Conservation (phyloP, 2,888 invertebrate genomes). For the Acronicta leporina region DNA sequence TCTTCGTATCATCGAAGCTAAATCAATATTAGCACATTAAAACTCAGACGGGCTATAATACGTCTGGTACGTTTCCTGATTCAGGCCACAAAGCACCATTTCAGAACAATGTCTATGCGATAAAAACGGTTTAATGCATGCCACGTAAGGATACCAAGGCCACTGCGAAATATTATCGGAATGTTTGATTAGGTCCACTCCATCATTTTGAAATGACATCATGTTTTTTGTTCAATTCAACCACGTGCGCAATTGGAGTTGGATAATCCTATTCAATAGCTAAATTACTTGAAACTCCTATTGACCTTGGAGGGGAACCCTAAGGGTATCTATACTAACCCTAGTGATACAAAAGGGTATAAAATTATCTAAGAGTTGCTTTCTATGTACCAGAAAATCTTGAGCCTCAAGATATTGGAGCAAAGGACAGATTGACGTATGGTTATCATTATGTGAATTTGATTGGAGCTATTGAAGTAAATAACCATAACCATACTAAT, state of each 20-base stretch:
- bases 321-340: slow-evolving; percentile 4
- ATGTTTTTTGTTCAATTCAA: slow-evolving; percentile 30
- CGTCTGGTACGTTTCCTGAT: slow-evolving; percentile 33
- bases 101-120: slow-evolving; percentile 33
- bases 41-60: slow-evolving; percentile 11
- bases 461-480: too few species aligned
- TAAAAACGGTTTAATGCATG: slow-evolving; percentile 37
- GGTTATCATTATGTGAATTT: too few species aligned
- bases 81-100: slow-evolving; percentile 43
- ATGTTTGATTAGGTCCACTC: slow-evolving; percentile 24
- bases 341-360: background rate
- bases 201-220: slow-evolving; percentile 39
- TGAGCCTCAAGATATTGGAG: too few species aligned
- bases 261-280: slow-evolving; percentile 20
- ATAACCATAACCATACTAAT: too few species aligned
- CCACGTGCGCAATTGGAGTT: slow-evolving; percentile 37
- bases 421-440: too few species aligned
- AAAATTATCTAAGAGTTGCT: too few species aligned
- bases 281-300: slow-evolving; percentile 25
- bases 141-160: slow-evolving; percentile 45
- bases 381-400: too few species aligned
- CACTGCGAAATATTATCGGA: slow-evolving; percentile 19
- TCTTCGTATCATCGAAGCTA: background rate
- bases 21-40: slow-evolving; percentile 3
- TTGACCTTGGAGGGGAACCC: slow-evolving; percentile 4